Percentiles rank a stretch among this genome's conserved stretches.
Conservation (phyloP, 2,888 invertebrate genomes). For the Cerastis rubricosa region DNA sequence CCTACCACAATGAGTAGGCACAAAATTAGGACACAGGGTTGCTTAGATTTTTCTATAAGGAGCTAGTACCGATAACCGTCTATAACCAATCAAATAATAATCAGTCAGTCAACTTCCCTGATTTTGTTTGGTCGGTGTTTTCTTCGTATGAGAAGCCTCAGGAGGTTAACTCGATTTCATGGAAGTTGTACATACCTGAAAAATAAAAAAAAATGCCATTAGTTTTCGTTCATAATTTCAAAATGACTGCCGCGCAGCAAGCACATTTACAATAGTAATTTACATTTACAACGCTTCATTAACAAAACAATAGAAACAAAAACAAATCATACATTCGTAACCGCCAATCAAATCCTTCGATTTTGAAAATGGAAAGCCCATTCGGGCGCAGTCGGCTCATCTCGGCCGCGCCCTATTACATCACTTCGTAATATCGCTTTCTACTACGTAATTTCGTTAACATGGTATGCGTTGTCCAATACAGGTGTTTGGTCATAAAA, state of each 20-base stretch:
- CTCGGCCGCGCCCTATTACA: slow-evolving; percentile 75
- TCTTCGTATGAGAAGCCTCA: neutral
- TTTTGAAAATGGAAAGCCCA: slow-evolving; percentile 80
- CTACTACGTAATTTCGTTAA: slow-evolving; percentile 74
- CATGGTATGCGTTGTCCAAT: slow-evolving; percentile 46
- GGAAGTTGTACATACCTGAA: slow-evolving; percentile 67
- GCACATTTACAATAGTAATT: slow-evolving; percentile 7
- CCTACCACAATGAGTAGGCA: neutral
- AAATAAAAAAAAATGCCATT: slow-evolving; percentile 6
- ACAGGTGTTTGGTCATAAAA: slow-evolving; percentile 58
- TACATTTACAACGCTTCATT: neutral
- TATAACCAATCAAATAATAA: neutral
- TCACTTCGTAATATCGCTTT: slow-evolving; percentile 78
- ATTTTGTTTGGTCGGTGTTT: neutral
- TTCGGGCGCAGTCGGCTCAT: slow-evolving; percentile 70
- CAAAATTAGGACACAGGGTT: neutral
- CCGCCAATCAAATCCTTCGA: slow-evolving; percentile 68
- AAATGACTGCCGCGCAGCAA: neutral
- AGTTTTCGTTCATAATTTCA: neutral
- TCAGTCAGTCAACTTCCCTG: neutral
- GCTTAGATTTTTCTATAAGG: no score
- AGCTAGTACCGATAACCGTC: neutral
- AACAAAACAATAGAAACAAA: slow-evolving; percentile 48
- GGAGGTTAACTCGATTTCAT: neutral
- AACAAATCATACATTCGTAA: slow-evolving; percentile 45